Base-by-base conservation (phyloP, 1,140 invertebrate genomes). In the Hylaeus anthracinus region DNA sequence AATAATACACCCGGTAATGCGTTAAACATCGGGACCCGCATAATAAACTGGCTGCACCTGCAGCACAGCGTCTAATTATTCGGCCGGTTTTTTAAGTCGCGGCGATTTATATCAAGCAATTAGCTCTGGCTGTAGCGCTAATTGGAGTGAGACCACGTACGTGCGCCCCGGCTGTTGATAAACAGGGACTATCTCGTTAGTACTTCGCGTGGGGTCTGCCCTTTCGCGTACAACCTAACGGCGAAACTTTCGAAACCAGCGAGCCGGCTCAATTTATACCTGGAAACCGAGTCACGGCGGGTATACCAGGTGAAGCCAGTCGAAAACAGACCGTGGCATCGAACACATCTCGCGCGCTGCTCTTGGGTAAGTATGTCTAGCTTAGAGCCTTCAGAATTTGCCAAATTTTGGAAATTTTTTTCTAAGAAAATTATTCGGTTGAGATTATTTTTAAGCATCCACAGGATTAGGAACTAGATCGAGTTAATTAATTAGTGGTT, bases 41-140 rank as follows among this genome's bases (percentile, higher is more conserved):
- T 80, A 80, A 83, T 83, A 86, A 86, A 79, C 37, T 48, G n/a
- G 53, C 58, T 63, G 74, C 83, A 86, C 72, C 74, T 83, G 84
- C 70, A 26, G 15, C 61, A n/a, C 43, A 45, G 53, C 73, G 65
- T 84, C 85, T 79, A 86, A 87, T 87, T 87, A 87, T 86, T 87
- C 86, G 69, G 73, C 56, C 56, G 75, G 71, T 76, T 83, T 86
- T 87, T 87, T 77, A 82, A 81, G 71, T 87, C 79, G 41, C 79
- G 73, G 67, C 82, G 85, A 87, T 87, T 84, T 87, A 87, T 87
- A 87, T 87, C 86, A 69, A 84, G 86, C 86, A 87, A 87, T 87
- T 87, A 87, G 85, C 82, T 48, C 53, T 43, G 79, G 48, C 74
- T 86, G 79, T 84, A 79, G 65, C 85, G 72, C 86, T 87, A 87